These are phyloP conservation scores for Mamestra configurata DNA, from an alignment of 1,140 invertebrate species.

Conservation along the genomic window DNA sequence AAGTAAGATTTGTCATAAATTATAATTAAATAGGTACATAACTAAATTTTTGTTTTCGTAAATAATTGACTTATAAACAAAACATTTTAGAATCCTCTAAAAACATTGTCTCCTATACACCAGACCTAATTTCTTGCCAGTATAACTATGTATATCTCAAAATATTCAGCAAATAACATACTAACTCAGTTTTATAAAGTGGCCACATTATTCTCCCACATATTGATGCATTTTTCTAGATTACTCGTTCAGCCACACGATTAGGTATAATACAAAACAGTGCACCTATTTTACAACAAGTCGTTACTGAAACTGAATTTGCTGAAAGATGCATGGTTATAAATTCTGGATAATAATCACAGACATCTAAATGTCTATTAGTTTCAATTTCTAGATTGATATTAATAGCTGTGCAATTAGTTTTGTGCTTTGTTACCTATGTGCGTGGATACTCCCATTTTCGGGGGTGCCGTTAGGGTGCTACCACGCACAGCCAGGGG, in stretches of 20 bases:
- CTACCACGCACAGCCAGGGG: too few relatives aligned
- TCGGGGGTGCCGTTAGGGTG: too few relatives aligned
- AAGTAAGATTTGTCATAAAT: too few relatives aligned
- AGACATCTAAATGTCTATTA: neutral
- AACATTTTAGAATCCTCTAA: neutral
- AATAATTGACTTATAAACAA: neutral
- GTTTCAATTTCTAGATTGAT: neutral
- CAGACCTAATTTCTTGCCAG: slow-evolving; percentile 5
- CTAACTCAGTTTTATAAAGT: slow-evolving; percentile 24
- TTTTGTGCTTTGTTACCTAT: too few relatives aligned
- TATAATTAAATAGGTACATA: too few relatives aligned
- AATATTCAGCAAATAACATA: slow-evolving; percentile 19
- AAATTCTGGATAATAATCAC: neutral
- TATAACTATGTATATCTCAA: slow-evolving; percentile 22
- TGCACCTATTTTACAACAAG: neutral
- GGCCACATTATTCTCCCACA: neutral
- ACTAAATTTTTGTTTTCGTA: too few relatives aligned
- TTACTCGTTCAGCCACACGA: neutral
- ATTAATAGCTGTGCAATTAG: too few relatives aligned
- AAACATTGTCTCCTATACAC: neutral
- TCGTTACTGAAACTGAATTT: neutral
- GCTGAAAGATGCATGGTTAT: neutral
- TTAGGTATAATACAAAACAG: neutral
- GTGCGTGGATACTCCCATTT: too few relatives aligned
- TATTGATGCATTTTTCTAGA: neutral